Evolutionary conservation across 1,140 invertebrate species (phyloP), one percentile per base, ranked within the genome.

Genomic region (Whitmania pigra): DNA sequence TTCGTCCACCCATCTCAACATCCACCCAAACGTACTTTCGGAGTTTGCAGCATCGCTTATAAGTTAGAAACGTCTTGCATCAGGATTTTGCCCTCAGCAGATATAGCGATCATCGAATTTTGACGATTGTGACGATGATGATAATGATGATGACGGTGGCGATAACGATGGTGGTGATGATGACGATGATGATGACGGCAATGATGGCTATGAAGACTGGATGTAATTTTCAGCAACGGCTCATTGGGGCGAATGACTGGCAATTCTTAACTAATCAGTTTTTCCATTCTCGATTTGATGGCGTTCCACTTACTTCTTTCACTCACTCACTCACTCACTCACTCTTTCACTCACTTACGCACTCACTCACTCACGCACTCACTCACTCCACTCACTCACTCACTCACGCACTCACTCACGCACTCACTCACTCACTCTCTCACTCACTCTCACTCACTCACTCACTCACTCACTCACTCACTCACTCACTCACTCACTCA

Each of bases 391-490:
- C 57, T 63, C 57, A 63, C 57, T 63, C 27, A 43, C 71, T 18
- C 67, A n/a, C 67, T 40, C 0, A 40, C 67, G 36, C n/a, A n/a
- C n/a, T n/a, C n/a, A n/a, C 53, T 71, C 71, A 71, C 53, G 69
- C 71, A 71, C 71, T 71, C 71, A 71, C 53, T 71, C 71, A 71
- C 53, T 71, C 71, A 71, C 71, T 63, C 71, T 67, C 70, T 57
- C 70, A 71, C 53, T 71, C 70, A 71, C 70, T 71, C 70, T 67
- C 25, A 67, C n/a, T n/a, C n/a, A n/a, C n/a, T n/a, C 49, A 71
- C 27, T n/a, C n/a, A n/a, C n/a, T n/a, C n/a, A n/a, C n/a, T n/a
- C n/a, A n/a, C n/a, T n/a, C n/a, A n/a, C n/a, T 71, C 53, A 11
- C 25, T 68, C 57, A n/a, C n/a, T n/a, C n/a, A n/a, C n/a, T n/a